phyloP scores from a whole-genome alignment of 2,113 vertebrate species.

The Xenus cinereus region DNA sequence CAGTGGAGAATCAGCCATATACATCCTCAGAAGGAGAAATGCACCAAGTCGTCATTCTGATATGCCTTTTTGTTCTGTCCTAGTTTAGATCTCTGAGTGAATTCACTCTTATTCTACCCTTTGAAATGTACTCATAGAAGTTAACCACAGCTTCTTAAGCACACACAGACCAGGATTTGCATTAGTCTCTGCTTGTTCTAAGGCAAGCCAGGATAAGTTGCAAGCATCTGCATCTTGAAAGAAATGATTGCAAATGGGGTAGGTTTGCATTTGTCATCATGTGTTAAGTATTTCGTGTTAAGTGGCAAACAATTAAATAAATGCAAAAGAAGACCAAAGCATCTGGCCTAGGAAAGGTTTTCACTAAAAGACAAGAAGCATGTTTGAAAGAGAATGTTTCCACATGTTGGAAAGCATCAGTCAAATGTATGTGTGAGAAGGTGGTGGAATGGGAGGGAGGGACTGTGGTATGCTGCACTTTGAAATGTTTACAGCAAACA shows the following conservation, averaged over 20 bases:
- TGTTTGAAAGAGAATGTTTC: neutral
- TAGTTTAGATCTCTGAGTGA: neutral
- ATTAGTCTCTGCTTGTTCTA: neutral
- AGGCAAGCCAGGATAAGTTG: neutral
- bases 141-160: neutral
- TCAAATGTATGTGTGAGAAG: neutral
- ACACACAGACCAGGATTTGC: neutral
- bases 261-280: neutral
- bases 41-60: neutral
- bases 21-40: neutral
- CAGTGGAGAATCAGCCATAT: neutral
- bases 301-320: neutral
- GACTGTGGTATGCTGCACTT: neutral
- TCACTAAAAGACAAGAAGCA: neutral
- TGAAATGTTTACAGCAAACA: neutral
- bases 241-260: neutral
- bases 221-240: neutral
- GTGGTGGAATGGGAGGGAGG: neutral
- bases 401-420: neutral
- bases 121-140: neutral
- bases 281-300: neutral
- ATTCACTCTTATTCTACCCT: neutral
- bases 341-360: neutral
- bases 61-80: neutral
- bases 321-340: neutral